Percentiles rank a stretch among this genome's conserved stretches.
These are phyloP conservation scores for Pelobates fuscus DNA, from an alignment of 2,113 vertebrate genomes.

Conservation along the genomic window DNA sequence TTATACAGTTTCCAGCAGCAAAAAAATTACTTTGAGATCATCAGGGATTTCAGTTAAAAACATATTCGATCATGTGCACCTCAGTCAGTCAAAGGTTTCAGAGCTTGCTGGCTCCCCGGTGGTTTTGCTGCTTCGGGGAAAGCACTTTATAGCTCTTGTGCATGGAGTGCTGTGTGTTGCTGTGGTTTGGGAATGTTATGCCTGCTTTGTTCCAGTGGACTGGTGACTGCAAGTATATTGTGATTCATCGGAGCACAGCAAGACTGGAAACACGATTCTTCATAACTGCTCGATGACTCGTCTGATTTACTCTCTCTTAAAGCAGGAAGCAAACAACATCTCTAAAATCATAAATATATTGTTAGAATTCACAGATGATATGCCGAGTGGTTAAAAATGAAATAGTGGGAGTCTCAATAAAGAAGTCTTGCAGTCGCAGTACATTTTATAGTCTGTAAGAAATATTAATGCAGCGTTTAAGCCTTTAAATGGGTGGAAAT, in stretches of 20 bases:
- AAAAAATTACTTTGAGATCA: no score
- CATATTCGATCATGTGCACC: no score
- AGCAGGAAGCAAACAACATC: conserved; percentile 12
- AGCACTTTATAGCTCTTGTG: neutral
- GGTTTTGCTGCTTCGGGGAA: neutral
- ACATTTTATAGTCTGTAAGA: neutral
- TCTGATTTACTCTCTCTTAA: conserved; percentile 13
- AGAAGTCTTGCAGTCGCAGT: neutral
- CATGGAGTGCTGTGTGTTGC: neutral
- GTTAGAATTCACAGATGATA: neutral
- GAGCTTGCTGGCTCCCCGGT: neutral
- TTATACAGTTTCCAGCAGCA: no score
- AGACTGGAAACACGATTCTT: neutral
- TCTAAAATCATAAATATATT: conserved; percentile 14
- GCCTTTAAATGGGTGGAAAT: neutral
- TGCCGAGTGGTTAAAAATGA: neutral
- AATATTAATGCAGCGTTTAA: conserved; percentile 4
- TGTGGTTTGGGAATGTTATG: neutral
- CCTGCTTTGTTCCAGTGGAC: neutral
- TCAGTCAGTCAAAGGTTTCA: neutral
- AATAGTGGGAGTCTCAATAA: neutral
- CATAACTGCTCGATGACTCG: neutral
- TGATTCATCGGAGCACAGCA: conserved; percentile 5
- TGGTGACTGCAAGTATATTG: neutral
- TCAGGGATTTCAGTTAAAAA: no score